Base-by-base conservation (phyloP, 2,113 vertebrate species). In the Crotalus horridus region DNA sequence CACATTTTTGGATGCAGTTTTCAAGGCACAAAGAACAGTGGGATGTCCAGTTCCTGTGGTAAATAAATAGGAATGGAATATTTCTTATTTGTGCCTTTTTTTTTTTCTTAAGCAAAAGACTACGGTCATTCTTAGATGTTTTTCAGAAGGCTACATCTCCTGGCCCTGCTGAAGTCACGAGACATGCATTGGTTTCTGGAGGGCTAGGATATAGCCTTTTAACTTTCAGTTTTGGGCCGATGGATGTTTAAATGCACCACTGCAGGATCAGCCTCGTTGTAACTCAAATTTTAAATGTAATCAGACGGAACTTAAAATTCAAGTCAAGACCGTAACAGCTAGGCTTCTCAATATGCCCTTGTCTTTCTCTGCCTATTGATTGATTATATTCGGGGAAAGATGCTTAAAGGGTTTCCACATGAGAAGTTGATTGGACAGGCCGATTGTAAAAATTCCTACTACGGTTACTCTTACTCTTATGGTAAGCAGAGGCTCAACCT, bases 1-100 rank as follows among this genome's bases (percentile, higher is more conserved):
- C 91, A 21, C 89, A 89, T 86, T 85, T 94, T 61, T 91, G 81
- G 95, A 95, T 93, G 95, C 91, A 8, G 85, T 96, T 94, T 93
- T 89, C 91, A 94, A 95, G 94, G 89, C 94, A 94, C 89, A 53
- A 43, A 88, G 74, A 88, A 93, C 56, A 94, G 85, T 7, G 48
- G 91, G 88, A 89, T n/a, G 69, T 51, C 59, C 69, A 87, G 74
- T 24, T 95, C 90, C 90, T 92, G 81, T 90, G 94, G 85, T 93
- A 94, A 74, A 91, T 89, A 7, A 10, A 92, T 91, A 0, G 0
- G 93, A 94, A 92, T 1, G 0, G 1, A 95, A 94, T 91, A 94
- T 89, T 94, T 81, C 74, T 91, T 56, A 33, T 43, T 64, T 85
- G 94, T 95, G 94, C 95, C 94, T 95, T 92, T 95, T 4, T 13